Percentiles rank a stretch among this genome's conserved stretches.
Evolutionary conservation across 2,113 vertebrate species (phyloP).

Genomic region (Leucopternis melanops): DNA sequence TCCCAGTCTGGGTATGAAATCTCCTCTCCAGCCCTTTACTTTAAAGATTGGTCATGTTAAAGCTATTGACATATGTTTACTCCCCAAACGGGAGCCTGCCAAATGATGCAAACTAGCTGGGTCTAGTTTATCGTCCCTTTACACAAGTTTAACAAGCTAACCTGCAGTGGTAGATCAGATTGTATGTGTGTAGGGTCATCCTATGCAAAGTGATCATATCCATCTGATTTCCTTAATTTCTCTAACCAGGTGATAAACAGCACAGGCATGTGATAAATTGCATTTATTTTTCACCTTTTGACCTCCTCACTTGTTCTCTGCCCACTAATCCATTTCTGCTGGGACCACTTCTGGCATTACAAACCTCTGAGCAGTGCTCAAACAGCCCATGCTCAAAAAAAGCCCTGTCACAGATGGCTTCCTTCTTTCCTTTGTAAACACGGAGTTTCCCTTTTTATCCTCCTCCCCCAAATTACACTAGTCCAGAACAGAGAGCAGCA

Average conservation of each 20-base stretch:
- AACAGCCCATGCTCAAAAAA: background rate
- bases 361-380: background rate
- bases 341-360: slow-evolving; percentile 38
- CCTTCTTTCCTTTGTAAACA: slow-evolving; percentile 18
- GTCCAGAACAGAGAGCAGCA: background rate
- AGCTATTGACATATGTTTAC: background rate
- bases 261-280: slow-evolving; percentile 4
- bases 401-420: slow-evolving; percentile 21
- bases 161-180: background rate
- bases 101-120: background rate
- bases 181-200: background rate
- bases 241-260: slow-evolving; percentile 17
- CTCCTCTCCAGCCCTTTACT: background rate
- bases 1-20: background rate
- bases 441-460: background rate
- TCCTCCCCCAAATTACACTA: background rate
- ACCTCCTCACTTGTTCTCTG: slow-evolving; percentile 34
- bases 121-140: background rate
- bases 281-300: slow-evolving; percentile 44
- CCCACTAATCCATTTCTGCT: slow-evolving; percentile 39
- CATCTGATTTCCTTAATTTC: background rate
- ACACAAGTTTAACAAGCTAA: background rate
- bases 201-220: background rate
- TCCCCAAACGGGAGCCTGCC: background rate
- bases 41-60: background rate